phyloP scores from a whole-genome alignment of 2,113 vertebrate species.

The Athene cunicularia region DNA sequence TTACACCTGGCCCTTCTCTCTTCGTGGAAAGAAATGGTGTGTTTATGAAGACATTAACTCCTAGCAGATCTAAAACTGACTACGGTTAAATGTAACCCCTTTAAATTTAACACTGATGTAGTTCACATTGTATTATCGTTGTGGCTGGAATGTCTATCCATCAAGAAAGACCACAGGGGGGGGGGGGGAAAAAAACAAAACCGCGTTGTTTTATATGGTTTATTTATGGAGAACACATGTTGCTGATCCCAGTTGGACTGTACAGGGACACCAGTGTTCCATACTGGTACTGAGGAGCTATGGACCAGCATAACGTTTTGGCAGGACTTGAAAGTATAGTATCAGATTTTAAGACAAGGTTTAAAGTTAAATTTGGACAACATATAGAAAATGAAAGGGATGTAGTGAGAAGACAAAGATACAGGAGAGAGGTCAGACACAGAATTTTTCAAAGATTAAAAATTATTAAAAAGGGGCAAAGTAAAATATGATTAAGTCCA shows the following conservation, averaged over 20 bases:
- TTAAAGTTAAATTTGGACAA: neutral
- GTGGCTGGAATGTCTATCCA: neutral
- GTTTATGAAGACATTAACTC: neutral
- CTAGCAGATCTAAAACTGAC: neutral
- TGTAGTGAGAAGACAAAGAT: neutral
- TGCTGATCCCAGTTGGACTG: neutral
- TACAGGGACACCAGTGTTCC: neutral
- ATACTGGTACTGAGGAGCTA: neutral
- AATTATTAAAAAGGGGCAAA: neutral
- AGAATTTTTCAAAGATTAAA: neutral
- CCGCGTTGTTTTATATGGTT: neutral
- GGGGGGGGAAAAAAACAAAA: no score
- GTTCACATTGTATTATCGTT: neutral
- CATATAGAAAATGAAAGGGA: neutral
- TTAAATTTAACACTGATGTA: neutral
- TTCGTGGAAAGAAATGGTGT: neutral
- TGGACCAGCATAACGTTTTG: neutral
- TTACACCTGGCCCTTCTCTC: neutral
- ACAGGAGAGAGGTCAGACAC: neutral
- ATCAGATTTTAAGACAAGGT: neutral
- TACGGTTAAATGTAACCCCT: neutral
- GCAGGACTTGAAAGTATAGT: neutral
- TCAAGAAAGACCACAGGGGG: neutral
- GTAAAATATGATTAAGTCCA: neutral
- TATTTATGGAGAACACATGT: neutral